phyloP scores from a whole-genome alignment of 2,888 invertebrate species.

The Archaeoteleia sp. region DNA sequence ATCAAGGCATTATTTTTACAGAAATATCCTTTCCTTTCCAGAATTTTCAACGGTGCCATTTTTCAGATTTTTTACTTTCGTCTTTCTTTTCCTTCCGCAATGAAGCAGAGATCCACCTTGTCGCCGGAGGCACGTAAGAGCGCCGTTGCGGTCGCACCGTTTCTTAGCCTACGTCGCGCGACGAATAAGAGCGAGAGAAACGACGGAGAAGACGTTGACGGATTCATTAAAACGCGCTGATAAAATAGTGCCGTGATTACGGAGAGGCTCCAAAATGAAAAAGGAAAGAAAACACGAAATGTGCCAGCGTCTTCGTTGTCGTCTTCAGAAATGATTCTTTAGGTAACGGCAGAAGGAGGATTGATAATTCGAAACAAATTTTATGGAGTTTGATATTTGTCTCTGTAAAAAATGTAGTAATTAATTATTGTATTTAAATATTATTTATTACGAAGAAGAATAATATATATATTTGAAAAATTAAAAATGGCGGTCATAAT shows the following conservation, averaged over 20 bases:
- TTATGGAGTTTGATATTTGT: no score
- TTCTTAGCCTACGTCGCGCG: slow-evolving; percentile 5
- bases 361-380: no score
- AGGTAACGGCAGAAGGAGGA: no score
- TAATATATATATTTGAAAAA: no score
- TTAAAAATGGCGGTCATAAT: no score
- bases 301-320: slow-evolving; percentile 34
- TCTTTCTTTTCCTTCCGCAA: slow-evolving; percentile 45
- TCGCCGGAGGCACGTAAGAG: slow-evolving; percentile 53
- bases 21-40: slow-evolving; percentile 20
- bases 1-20: slow-evolving; percentile 42
- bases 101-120: slow-evolving; percentile 41
- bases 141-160: slow-evolving; percentile 27
- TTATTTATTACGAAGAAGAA: no score
- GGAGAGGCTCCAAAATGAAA: slow-evolving; percentile 43
- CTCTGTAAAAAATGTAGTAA: no score
- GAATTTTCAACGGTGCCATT: slow-evolving; percentile 44
- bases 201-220: slow-evolving; percentile 43
- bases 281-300: slow-evolving; percentile 38
- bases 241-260: slow-evolving; percentile 55
- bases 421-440: no score
- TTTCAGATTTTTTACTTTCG: slow-evolving; percentile 48
- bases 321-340: no score
- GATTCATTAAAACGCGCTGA: slow-evolving; percentile 54
- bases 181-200: slow-evolving; percentile 11